Evolutionary conservation across 2,888 invertebrate species (phyloP).

Genomic region (Atrina japonica): DNA sequence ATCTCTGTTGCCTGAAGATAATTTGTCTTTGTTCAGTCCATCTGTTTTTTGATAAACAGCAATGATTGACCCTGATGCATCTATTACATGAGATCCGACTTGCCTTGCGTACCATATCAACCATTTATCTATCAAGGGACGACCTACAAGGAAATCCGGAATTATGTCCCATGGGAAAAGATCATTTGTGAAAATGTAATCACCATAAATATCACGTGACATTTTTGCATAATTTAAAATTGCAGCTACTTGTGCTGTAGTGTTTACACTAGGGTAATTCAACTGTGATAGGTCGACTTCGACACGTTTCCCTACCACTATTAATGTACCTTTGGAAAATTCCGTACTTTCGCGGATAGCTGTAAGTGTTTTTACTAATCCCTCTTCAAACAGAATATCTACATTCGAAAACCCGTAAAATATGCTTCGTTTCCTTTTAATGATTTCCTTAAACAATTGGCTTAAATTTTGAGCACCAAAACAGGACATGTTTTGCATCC

Average conservation of each 20-base stretch:
- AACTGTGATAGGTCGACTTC: conserved; percentile 35
- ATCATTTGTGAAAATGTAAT: conserved; percentile 34
- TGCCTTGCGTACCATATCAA: conserved; percentile 30
- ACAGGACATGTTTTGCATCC: conserved; percentile 25
- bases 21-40: conserved; percentile 26
- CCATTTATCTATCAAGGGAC: conserved; percentile 37
- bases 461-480: conserved; percentile 34
- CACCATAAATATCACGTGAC: conserved; percentile 31
- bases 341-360: conserved; percentile 14
- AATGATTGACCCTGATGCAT: conserved; percentile 20
- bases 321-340: conserved; percentile 28
- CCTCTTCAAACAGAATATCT: conserved; percentile 35
- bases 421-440: conserved; percentile 15
- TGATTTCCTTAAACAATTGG: conserved; percentile 28
- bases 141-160: conserved; percentile 36
- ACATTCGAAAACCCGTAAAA: conserved; percentile 35
- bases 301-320: conserved; percentile 37
- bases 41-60: conserved; percentile 35
- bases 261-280: conserved; percentile 24
- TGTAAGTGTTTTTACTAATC: conserved; percentile 28
- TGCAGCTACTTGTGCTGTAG: conserved; percentile 19
- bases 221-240: conserved; percentile 25
- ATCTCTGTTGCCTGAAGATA: conserved; percentile 32
- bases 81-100: conserved; percentile 32
- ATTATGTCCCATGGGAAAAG: conserved; percentile 38